phyloP scores from a whole-genome alignment of 2,888 invertebrate genomes.

The Gortyna flavago region DNA sequence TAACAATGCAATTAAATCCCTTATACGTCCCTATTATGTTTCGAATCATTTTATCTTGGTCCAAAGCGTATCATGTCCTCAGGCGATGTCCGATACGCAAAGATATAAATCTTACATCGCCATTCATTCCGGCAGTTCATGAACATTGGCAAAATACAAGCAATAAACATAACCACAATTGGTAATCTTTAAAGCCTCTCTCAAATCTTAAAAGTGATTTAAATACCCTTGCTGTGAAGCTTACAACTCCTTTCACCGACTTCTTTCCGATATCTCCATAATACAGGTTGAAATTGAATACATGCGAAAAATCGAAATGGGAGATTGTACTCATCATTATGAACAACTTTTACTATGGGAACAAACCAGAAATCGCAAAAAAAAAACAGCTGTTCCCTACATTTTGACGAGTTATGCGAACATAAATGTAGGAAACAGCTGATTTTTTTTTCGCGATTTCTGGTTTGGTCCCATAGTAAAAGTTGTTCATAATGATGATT shows the following conservation, averaged over 20 bases:
- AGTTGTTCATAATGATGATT: too few species aligned
- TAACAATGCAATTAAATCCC: constrained; percentile 19
- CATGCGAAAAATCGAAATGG: too few species aligned
- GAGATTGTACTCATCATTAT: too few species aligned
- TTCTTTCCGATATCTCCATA: constrained; percentile 4
- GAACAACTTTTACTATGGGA: too few species aligned
- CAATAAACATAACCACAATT: constrained; percentile 54
- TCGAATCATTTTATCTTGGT: constrained; percentile 25
- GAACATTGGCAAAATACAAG: constrained; percentile 42
- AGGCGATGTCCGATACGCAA: constrained; percentile 37
- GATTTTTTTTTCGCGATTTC: too few species aligned
- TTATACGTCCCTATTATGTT: constrained; percentile 49
- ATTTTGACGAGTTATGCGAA: too few species aligned
- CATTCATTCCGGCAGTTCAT: constrained; percentile 64
- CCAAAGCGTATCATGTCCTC: constrained; percentile 33
- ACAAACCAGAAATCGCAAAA: too few species aligned
- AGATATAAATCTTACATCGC: constrained; percentile 51
- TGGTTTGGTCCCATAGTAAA: too few species aligned
- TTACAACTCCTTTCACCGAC: constrained; percentile 32
- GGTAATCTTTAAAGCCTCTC: constrained; percentile 31
- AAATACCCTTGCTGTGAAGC: constrained; percentile 22
- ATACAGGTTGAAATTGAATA: too few species aligned
- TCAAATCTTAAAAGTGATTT: constrained; percentile 46
- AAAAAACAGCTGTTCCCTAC: too few species aligned
- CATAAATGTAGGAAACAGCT: too few species aligned